A percentile compares a stretch with the other conserved stretches of the same genome.
Conservation (phyloP, 2,797 vertebrate species). For the Eulemur mongoz region DNA sequence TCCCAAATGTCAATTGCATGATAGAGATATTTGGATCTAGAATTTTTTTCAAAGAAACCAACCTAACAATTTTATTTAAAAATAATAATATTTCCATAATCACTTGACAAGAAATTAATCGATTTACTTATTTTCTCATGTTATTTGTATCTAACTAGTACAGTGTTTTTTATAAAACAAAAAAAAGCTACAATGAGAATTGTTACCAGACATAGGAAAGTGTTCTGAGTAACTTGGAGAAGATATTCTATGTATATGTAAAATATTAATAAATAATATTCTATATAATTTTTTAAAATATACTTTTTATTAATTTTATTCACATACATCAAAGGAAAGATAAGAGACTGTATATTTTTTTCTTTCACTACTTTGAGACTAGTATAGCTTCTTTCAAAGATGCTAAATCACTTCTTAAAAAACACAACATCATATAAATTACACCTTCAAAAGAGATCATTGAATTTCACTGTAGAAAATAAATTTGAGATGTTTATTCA, state of each 20-base stretch:
- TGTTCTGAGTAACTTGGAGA: not conserved
- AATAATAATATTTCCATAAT: not conserved
- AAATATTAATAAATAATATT: not conserved
- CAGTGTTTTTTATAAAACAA: not conserved
- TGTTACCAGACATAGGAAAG: not conserved
- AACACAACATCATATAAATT: not conserved
- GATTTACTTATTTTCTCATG: not conserved
- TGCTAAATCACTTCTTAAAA: constrained; percentile 33
- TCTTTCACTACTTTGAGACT: not conserved
- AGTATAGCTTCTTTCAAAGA: constrained; percentile 33
- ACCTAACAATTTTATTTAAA: not conserved
- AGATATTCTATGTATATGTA: not conserved
- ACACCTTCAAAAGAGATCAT: constrained; percentile 32
- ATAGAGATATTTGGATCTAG: not conserved
- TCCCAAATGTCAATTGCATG: not conserved
- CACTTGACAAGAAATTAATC: not conserved
- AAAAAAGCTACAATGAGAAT: not conserved
- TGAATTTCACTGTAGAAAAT: not conserved
- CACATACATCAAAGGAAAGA: not conserved
- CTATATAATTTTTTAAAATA: not conserved
- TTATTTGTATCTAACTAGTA: not conserved
- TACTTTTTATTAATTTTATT: constrained; percentile 26
- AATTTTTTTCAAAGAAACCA: not conserved
- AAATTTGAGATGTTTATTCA: constrained; percentile 19
- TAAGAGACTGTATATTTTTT: not conserved